phyloP scores from a whole-genome alignment of 2,888 invertebrate species.

The Rhimphoctona megacephalus region DNA sequence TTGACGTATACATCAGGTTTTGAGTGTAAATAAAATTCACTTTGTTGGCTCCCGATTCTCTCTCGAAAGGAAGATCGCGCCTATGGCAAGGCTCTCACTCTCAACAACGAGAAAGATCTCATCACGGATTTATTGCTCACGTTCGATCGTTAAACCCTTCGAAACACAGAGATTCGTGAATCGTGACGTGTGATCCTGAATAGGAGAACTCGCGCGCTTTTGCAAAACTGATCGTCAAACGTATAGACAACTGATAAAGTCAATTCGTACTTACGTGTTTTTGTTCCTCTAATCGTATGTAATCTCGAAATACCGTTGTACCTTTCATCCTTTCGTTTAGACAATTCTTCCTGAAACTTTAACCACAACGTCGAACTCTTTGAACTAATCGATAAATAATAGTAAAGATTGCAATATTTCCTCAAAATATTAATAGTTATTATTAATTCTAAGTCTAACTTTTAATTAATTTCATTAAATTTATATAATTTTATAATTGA shows the following conservation, averaged over 20 bases:
- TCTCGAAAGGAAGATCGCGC: conserved; percentile 1
- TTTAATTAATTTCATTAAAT: too few relatives aligned
- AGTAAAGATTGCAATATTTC: not conserved
- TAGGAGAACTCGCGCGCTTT: conserved; percentile 1
- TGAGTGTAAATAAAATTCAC: not conserved
- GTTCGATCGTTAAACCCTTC: conserved; percentile 45
- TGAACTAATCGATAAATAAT: not conserved
- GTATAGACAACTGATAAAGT: conserved; percentile 2
- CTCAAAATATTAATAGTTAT: not conserved
- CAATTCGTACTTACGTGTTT: conserved; percentile 14
- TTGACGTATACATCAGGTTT: not conserved
- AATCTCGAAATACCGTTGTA: conserved; percentile 19
- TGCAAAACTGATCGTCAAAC: conserved; percentile 7
- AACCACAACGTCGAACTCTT: not conserved
- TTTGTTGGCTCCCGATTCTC: conserved; percentile 14
- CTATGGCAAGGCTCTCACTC: not conserved
- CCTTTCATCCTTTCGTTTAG: not conserved
- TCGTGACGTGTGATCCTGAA: conserved; percentile 58
- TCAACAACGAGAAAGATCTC: conserved; percentile 30
- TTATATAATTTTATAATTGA: too few relatives aligned
- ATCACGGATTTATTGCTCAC: conserved; percentile 52
- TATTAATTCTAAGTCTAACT: too few relatives aligned
- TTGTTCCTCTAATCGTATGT: conserved; percentile 12
- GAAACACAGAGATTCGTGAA: conserved; percentile 50
- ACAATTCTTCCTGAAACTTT: conserved; percentile 32